Evolutionary conservation across 1,140 invertebrate genomes (phyloP).

Genomic region (Psilanteris sp.): DNA sequence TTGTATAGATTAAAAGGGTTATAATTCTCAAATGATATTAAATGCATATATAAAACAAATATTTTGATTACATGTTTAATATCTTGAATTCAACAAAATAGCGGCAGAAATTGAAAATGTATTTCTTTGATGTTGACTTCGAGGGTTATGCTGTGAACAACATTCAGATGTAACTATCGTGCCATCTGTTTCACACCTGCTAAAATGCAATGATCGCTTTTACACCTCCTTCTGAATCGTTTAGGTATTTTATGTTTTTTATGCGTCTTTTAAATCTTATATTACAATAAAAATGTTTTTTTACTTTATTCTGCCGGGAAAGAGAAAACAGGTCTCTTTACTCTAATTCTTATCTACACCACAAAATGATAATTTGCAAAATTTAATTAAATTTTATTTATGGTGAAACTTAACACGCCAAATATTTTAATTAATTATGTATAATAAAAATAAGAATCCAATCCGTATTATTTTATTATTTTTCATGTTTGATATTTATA

Average conservation of each 20-base stretch:
- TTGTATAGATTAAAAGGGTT: too few species aligned
- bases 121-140: constrained; percentile 41
- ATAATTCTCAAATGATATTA: too few species aligned
- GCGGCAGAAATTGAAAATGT: constrained; percentile 29
- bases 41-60: constrained; percentile 18
- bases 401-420: too few species aligned
- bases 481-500: too few species aligned
- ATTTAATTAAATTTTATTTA: too few species aligned
- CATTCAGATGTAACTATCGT: constrained; percentile 60
- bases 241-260: constrained; percentile 54
- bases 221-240: constrained; percentile 69
- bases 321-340: too few species aligned
- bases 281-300: constrained; percentile 20
- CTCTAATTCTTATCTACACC: too few species aligned
- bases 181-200: constrained; percentile 78
- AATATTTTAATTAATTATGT: too few species aligned
- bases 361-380: too few species aligned
- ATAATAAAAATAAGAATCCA: too few species aligned
- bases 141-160: constrained; percentile 30
- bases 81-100: constrained; percentile 33
- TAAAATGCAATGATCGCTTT: constrained; percentile 70
- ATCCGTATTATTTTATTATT: too few species aligned
- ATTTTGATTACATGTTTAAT: constrained; percentile 41
- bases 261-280: constrained; percentile 35
- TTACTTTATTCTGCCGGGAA: too few species aligned